Percentiles rank a stretch among this genome's conserved stretches.
Evolutionary conservation across 2,797 vertebrate genomes (phyloP).

Genomic region (Orientallactaga sibirica): DNA sequence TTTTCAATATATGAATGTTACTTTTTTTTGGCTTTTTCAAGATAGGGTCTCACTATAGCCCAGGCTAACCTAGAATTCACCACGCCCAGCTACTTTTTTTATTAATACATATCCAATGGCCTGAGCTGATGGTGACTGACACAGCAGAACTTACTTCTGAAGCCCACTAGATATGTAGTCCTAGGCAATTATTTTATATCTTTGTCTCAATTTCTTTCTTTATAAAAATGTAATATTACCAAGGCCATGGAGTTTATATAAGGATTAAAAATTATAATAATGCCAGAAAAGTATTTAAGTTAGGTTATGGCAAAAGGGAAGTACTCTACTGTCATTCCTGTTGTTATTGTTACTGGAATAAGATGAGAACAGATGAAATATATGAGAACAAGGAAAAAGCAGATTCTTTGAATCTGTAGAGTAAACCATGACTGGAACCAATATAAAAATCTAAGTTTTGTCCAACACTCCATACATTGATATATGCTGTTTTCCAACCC

Average conservation of each 20-base stretch:
- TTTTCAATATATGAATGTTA: neutral
- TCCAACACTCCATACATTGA: neutral
- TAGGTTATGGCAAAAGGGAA: neutral
- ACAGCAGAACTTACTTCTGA: neutral
- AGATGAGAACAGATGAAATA: neutral
- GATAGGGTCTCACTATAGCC: no score
- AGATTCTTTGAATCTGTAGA: neutral
- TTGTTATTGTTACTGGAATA: neutral
- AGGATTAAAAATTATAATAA: conserved; percentile 29
- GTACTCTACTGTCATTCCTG: neutral
- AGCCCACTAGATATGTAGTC: neutral
- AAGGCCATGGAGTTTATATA: neutral
- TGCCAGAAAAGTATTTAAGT: neutral
- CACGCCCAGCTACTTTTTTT: no score
- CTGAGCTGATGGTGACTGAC: neutral
- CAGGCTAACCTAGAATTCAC: no score
- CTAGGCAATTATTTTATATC: neutral
- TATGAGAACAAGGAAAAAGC: neutral
- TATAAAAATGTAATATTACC: neutral
- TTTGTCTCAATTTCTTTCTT: conserved; percentile 23
- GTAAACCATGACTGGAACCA: neutral
- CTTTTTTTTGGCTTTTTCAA: neutral
- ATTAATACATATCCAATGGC: no score
- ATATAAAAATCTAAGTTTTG: conserved; percentile 5
- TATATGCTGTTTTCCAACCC: neutral